Conservation (phyloP, 1,140 invertebrate species). For the Drosophila mojavensis region DNA sequence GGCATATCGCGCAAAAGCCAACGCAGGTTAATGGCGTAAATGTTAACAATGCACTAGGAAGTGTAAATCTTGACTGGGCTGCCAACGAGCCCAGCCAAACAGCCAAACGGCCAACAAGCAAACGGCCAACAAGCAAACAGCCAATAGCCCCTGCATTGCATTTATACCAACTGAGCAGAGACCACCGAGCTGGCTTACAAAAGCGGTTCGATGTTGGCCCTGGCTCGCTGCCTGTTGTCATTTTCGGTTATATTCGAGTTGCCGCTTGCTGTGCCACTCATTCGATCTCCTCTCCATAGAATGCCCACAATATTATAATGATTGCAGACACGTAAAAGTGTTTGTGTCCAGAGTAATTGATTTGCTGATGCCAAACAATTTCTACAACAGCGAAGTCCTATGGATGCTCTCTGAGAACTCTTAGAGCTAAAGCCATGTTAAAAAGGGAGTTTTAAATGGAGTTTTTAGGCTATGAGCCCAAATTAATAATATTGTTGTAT, state of each 20-base stretch:
- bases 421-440: not conserved
- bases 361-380: not conserved
- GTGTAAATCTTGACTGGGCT: constrained; percentile 66
- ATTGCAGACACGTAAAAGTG: not conserved
- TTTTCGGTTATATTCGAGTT: constrained; percentile 28
- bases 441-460: no score
- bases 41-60: constrained; percentile 81
- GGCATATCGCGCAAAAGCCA: constrained; percentile 73
- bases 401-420: not conserved
- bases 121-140: not conserved
- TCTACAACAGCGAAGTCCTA: not conserved
- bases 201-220: not conserved
- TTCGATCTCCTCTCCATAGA: not conserved
- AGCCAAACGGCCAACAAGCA: not conserved
- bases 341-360: constrained; percentile 2
- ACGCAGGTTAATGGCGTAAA: constrained; percentile 81
- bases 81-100: constrained; percentile 10
- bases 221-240: constrained; percentile 8
- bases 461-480: no score
- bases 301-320: not conserved
- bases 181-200: constrained; percentile 25
- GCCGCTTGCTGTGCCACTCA: not conserved
- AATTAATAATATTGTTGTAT: no score
- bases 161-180: constrained; percentile 9
- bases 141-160: constrained; percentile 16